phyloP scores from a whole-genome alignment of 2,888 invertebrate genomes.

The Branchipolynoe longqiensis region DNA sequence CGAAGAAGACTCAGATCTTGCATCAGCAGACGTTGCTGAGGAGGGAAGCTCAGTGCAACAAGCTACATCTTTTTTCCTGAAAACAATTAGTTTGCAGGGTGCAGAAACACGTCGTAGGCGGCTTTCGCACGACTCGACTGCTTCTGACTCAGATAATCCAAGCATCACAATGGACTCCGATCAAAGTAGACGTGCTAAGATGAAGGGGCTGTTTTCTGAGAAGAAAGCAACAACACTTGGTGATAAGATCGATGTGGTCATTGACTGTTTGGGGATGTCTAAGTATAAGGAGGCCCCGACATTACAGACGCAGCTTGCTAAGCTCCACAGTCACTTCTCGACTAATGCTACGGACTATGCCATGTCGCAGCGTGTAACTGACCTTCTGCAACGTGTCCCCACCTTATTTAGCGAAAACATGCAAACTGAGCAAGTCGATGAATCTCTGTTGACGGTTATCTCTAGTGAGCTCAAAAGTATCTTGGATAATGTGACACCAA shows the following conservation, averaged over 20 bases:
- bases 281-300: not conserved
- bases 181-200: not conserved
- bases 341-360: conserved; percentile 7
- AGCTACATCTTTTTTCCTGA: not conserved
- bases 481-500: conserved; percentile 1
- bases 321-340: conserved; percentile 17
- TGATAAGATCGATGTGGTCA: not conserved
- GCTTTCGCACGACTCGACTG: conserved; percentile 15
- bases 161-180: not conserved
- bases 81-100: not conserved
- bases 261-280: not conserved
- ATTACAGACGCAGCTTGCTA: conserved; percentile 7
- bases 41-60: not conserved
- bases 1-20: not conserved
- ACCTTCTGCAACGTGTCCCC: conserved; percentile 15
- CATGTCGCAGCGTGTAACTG: not conserved
- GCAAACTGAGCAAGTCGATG: not conserved
- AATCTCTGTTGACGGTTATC: too few species aligned
- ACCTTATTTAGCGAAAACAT: not conserved
- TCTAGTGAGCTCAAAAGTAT: conserved; percentile 1
- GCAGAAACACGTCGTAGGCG: not conserved
- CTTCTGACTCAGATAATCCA: not conserved
- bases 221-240: conserved; percentile 6
- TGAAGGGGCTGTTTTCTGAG: conserved; percentile 6
- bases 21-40: not conserved